Base-by-base conservation (phyloP, 2,113 vertebrate genomes). In the Siphamia tubifer region DNA sequence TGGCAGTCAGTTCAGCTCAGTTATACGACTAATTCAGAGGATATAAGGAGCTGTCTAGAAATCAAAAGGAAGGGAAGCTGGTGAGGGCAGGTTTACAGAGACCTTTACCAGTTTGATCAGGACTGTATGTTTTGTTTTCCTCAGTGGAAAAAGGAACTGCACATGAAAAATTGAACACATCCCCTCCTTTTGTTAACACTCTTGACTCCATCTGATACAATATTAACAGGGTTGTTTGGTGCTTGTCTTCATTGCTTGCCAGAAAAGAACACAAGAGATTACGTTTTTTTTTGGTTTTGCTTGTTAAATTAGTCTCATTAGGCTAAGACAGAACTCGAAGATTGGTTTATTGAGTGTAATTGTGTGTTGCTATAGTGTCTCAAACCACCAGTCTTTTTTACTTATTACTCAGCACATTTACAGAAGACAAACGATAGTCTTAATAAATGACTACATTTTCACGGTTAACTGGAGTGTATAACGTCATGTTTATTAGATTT, bases 141-240 rank as follows among this genome's bases (percentile, higher is more conserved):
- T 73, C 38, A 0, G 39, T 60, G 49, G 40, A 68, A 65, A 70
- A 63, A 38, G 57, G 27, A 79, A 75, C 64, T 42, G 28, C 7
- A 2, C 67, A 69, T 90, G 43, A 85, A 84, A 90, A 43, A 87
- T 86, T 81, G 0, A 87, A 60, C 30, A 54, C 61, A 43, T 68
- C 45, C 27, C 57, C 17, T 77, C 47, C 56, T 74, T 81, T 81
- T 51, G 58, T 75, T 75, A 82, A 78, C 61, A 61, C 70, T 65
- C 34, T 49, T 66, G 76, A 68, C 74, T 77, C 40, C 24, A 24
- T 55, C 31, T 73, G 63, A 58, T 81, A 45, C 54, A 77, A 78
- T 79, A 82, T 82, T 78, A 76, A 86, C 32, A 4, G 16, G n/a
- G 24, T 64, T 79, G 66, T 78, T 85, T 82, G 54, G 47, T 64